Evolutionary conservation across 2,888 invertebrate genomes (phyloP).

Genomic region (Omphaloscelis lunosa): DNA sequence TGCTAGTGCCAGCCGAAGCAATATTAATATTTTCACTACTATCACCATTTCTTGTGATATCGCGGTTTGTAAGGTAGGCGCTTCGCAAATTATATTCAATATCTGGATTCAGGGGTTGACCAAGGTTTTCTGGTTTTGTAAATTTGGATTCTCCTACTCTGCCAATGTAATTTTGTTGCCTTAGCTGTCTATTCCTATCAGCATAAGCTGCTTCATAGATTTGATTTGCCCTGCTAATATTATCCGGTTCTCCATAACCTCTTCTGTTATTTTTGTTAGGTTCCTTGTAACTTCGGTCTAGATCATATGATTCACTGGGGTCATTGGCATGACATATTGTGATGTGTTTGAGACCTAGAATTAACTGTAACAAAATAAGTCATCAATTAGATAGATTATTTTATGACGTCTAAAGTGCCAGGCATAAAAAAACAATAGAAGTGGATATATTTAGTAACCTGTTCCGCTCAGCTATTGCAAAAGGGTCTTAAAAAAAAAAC

Average conservation of each 20-base stretch:
- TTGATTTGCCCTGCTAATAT: slow-evolving; percentile 14
- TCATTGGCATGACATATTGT: slow-evolving; percentile 16
- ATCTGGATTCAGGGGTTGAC: background rate
- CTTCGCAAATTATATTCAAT: background rate
- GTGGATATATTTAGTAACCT: no score
- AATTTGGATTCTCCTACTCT: slow-evolving; percentile 8
- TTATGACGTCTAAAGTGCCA: background rate
- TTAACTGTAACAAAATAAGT: slow-evolving; percentile 20
- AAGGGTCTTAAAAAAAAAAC: no score
- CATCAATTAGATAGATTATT: background rate
- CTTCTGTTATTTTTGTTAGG: slow-evolving; percentile 1
- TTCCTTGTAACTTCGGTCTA: background rate
- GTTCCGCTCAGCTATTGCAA: no score
- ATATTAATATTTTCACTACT: background rate
- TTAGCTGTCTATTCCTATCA: slow-evolving; percentile 10
- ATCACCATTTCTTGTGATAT: background rate
- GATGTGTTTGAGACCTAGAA: slow-evolving; percentile 14
- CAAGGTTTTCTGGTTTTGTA: slow-evolving; percentile 9
- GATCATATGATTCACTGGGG: background rate
- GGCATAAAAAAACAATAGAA: no score
- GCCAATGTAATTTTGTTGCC: background rate
- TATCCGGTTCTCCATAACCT: background rate
- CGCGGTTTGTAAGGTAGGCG: background rate
- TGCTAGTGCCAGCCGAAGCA: background rate
- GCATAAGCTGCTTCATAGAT: slow-evolving; percentile 8